Evolutionary conservation across 2,113 vertebrate species (phyloP), one percentile per base, ranked within the genome.

Genomic region (Pseudorhombus dupliciocellatus): DNA sequence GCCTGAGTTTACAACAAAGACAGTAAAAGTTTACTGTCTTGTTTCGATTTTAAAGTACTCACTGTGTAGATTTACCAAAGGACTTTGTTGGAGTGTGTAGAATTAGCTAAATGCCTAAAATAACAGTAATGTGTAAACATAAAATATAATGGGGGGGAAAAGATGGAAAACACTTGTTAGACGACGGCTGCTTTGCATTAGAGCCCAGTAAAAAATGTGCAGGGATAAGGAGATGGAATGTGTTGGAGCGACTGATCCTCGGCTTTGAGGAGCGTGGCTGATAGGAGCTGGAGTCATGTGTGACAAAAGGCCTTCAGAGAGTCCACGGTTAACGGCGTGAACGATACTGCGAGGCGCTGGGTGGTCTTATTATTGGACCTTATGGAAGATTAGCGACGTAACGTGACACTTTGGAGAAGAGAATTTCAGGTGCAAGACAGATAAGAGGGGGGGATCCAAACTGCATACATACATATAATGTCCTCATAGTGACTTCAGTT

Each of bases 321-420:
- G 66, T 34, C 16, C 50, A 16, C 11, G 7, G 0, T 63, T 16
- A 50, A 61, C 53, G 25, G 40, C 14, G 50, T 30, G 62, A 73
- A 28, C 28, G 63, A 66, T 8, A 26, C 66, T 53, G 34, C 3
- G 52, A 8, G 9, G 15, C 1, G 24, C 63, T 53, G 87, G 83
- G 88, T 90, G 89, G 90, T 88, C 88, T 77, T 52, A 73, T 68
- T 80, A 70, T 83, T 70, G 11, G 75, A 75, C 72, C 80, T 72
- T 75, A 87, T 87, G 71, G 15, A 70, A 84, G 73, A 88, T 79
- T 81, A 87, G 62, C 48, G 2, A 22, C 25, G 72, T 61, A 62
- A 81, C 21, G 34, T 31, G 69, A 88, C 69, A 73, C 80, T 73
- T 77, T 72, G 60, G 11, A 54, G 42, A 66, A 70, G 66, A 25